These are phyloP conservation scores for Papilio gigon DNA, from an alignment of 2,888 invertebrate species.

Conservation along the genomic window DNA sequence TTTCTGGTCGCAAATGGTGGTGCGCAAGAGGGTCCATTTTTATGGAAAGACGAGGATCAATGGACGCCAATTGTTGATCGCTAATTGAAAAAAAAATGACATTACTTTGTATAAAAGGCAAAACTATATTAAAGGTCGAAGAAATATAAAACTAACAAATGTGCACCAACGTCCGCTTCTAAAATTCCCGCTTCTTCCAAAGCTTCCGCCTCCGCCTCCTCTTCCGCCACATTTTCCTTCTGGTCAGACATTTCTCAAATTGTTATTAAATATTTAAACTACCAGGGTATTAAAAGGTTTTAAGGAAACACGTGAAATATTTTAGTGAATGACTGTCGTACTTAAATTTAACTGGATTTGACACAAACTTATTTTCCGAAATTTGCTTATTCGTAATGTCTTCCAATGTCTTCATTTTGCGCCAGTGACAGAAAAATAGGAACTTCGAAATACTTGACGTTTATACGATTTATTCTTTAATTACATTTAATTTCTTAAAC, in stretches of 20 bases:
- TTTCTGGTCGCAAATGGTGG: constrained; percentile 69
- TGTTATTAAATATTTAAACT: neutral
- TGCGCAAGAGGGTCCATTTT: constrained; percentile 70
- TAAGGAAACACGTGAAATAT: neutral
- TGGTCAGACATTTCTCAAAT: constrained; percentile 48
- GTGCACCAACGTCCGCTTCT: constrained; percentile 75
- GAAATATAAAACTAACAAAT: constrained; percentile 63
- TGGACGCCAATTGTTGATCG: constrained; percentile 68
- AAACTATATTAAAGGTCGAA: too few species aligned
- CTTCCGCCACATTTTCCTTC: constrained; percentile 49
- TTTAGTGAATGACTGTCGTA: neutral
- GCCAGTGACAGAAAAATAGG: neutral
- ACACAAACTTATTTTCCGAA: neutral
- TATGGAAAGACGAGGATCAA: constrained; percentile 66
- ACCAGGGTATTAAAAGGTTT: neutral
- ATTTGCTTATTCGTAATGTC: neutral
- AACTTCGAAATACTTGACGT: neutral
- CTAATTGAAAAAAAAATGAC: constrained; percentile 50
- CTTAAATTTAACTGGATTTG: neutral
- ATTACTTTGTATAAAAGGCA: too few species aligned
- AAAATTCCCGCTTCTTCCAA: constrained; percentile 72
- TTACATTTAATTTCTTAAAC: too few species aligned
- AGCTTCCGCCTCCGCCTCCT: constrained; percentile 53
- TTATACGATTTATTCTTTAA: neutral
- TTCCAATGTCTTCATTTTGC: neutral